phyloP scores from a whole-genome alignment of 2,113 vertebrate genomes.

The Heloderma charlesbogerti region DNA sequence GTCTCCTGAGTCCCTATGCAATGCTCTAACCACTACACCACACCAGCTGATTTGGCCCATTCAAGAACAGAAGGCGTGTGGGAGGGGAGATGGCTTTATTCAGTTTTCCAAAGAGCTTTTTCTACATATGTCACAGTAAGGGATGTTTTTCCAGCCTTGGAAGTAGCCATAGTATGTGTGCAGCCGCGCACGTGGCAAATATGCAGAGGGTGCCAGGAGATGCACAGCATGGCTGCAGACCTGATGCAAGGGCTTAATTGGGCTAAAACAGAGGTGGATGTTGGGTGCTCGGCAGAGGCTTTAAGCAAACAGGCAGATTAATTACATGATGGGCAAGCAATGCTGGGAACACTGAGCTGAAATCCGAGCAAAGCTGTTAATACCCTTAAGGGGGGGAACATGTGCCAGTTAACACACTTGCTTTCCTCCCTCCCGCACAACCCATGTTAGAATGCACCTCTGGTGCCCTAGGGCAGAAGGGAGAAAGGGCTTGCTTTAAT shows the following conservation, averaged over 20 bases:
- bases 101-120: too few relatives aligned
- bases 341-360: background rate
- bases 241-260: background rate
- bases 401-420: background rate
- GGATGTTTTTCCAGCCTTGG: background rate
- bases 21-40: too few relatives aligned
- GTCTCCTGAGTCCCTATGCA: too few relatives aligned
- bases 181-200: background rate
- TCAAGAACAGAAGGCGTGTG: background rate
- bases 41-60: background rate
- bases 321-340: background rate
- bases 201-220: background rate
- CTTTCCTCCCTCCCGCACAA: too few relatives aligned
- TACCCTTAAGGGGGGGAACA: background rate
- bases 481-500: background rate
- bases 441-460: background rate
- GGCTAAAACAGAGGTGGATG: background rate
- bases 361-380: constrained; percentile 29
- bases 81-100: too few relatives aligned
- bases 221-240: background rate
- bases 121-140: too few relatives aligned
- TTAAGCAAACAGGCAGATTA: constrained; percentile 20
- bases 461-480: too few relatives aligned
- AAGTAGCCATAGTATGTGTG: background rate
- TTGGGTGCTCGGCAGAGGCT: background rate